A percentile compares a stretch with the other conserved stretches of the same genome.
These are phyloP conservation scores for Adelphocoris suturalis DNA, from an alignment of 2,888 invertebrate species.

Conservation along the genomic window DNA sequence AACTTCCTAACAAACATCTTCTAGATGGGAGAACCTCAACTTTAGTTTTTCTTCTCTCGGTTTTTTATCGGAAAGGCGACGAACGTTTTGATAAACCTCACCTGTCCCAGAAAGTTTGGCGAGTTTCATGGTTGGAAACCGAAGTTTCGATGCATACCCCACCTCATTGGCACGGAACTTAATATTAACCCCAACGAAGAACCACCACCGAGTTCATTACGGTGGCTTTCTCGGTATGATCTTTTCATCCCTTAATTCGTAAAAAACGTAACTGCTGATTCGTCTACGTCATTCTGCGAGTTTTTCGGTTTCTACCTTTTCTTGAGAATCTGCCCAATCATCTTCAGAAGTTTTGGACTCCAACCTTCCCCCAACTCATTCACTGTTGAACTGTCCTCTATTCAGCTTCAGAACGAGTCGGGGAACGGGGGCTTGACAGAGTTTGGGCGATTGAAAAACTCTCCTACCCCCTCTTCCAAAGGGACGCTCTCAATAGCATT, in stretches of 20 bases:
- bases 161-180: not conserved
- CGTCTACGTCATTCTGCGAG: not conserved
- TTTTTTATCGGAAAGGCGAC: not conserved
- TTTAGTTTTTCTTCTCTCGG: not conserved
- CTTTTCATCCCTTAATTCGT: not conserved
- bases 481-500: slow-evolving; percentile 29
- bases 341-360: slow-evolving; percentile 38
- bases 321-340: slow-evolving; percentile 41
- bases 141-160: not conserved
- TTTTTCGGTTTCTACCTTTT: not conserved
- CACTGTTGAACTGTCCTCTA: not conserved
- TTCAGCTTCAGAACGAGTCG: not conserved
- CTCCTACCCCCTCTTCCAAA: not conserved
- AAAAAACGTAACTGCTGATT: slow-evolving; percentile 14
- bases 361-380: not conserved
- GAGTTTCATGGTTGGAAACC: not conserved
- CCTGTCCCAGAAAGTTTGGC: slow-evolving; percentile 43
- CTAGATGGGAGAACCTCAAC: not conserved
- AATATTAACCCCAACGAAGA: not conserved
- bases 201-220: not conserved
- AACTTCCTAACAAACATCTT: slow-evolving; percentile 21
- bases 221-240: not conserved
- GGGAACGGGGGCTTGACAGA: not conserved
- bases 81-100: slow-evolving; percentile 37
- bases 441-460: slow-evolving; percentile 39